These are phyloP conservation scores for Neosalanx taihuensis DNA, from an alignment of 2,797 vertebrate species.

Conservation along the genomic window DNA sequence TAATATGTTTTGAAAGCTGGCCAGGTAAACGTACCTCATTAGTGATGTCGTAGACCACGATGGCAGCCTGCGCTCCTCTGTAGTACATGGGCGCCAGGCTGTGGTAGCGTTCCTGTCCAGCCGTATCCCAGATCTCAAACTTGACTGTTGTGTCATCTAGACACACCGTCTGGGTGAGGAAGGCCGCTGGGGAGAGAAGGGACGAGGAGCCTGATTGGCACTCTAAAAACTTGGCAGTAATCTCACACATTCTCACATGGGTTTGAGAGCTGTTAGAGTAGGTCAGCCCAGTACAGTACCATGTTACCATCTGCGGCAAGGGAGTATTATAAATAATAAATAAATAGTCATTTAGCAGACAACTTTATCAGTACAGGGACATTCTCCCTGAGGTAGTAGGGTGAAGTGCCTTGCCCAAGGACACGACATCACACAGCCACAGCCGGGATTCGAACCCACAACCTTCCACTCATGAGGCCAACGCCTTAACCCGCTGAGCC, in stretches of 20 bases:
- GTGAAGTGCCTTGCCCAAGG: too few relatives aligned
- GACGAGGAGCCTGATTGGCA: too few relatives aligned
- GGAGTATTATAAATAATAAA: not conserved
- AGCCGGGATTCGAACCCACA: too few relatives aligned
- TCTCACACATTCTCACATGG: not conserved
- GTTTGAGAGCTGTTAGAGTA: not conserved
- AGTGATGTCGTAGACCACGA: slow-evolving; percentile 98
- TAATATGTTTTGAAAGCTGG: not conserved
- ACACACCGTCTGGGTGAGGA: slow-evolving; percentile 97
- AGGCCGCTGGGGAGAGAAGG: slow-evolving; percentile 80
- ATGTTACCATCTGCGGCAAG: not conserved
- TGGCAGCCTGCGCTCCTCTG: slow-evolving; percentile 97
- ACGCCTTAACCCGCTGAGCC: too few relatives aligned
- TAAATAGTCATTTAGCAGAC: too few relatives aligned
- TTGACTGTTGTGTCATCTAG: slow-evolving; percentile 98
- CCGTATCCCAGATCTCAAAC: slow-evolving; percentile 99
- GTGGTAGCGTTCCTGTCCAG: slow-evolving; percentile 97
- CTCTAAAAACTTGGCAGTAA: too few relatives aligned
- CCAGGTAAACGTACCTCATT: slow-evolving; percentile 78
- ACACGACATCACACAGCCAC: too few relatives aligned
- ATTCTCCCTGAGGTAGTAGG: too few relatives aligned
- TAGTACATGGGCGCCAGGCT: slow-evolving; percentile 99
- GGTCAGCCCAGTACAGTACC: not conserved
- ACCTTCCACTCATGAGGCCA: too few relatives aligned
- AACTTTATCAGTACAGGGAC: too few relatives aligned